Conservation (phyloP, 2,888 invertebrate species). For the Diaphora mendica region DNA sequence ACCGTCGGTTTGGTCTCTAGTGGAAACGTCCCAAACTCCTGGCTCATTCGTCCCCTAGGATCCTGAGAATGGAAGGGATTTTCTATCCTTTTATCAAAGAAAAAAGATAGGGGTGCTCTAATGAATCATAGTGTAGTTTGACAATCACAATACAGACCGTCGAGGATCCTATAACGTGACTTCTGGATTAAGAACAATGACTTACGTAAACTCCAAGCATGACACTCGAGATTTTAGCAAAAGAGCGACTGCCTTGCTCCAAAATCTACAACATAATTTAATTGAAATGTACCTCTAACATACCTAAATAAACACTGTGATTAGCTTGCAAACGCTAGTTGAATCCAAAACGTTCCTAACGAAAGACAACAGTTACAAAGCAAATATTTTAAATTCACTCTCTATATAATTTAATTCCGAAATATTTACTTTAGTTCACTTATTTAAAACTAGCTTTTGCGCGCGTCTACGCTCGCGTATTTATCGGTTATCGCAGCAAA, state of each 20-base stretch:
- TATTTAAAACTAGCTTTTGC: background rate
- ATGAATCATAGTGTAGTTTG: background rate
- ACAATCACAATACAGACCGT: no score
- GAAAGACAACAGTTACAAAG: constrained; percentile 1
- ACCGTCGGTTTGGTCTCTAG: no score
- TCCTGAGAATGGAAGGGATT: no score
- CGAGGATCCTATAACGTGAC: background rate
- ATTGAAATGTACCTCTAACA: constrained; percentile 20
- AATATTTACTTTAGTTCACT: background rate
- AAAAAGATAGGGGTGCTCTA: background rate
- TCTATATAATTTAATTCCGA: background rate
- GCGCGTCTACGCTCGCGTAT: no score
- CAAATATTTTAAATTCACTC: background rate
- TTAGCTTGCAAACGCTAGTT: constrained; percentile 16
- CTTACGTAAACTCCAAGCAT: background rate
- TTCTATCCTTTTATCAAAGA: no score
- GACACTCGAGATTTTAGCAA: background rate
- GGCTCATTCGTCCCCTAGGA: no score
- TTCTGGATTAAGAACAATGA: background rate
- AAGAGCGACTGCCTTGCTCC: background rate
- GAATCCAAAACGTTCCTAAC: constrained; percentile 9
- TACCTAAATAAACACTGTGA: constrained; percentile 16
- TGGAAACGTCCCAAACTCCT: no score
- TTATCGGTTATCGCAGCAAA: no score
- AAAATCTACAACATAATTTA: constrained; percentile 13